Evolutionary conservation across 2,797 vertebrate genomes (phyloP), one percentile per base, ranked within the genome.

Genomic region (Gymnoscopelus microlampas): DNA sequence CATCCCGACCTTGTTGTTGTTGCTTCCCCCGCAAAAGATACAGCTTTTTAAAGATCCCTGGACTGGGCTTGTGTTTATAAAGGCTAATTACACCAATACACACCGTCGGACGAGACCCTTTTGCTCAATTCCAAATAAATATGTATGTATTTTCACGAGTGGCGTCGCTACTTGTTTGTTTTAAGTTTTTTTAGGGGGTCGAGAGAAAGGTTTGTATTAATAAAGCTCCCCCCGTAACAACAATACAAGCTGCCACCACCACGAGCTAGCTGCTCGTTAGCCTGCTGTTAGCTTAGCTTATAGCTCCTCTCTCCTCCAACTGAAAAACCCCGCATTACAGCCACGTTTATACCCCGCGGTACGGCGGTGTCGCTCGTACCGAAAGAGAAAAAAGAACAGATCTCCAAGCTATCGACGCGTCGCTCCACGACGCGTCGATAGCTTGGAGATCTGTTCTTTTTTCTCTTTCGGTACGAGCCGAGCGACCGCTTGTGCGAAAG

Each of bases 261-360:
- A 85, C 77, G 89, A 88, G 87, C 87, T 88, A 88, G 88, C 80
- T 79, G 87, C 87, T 88, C 87, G 88, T 80, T 79, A 15, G 79
- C 77, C 88, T 83, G 78, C 80, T 15, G 71, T 71, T 85, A 89
- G 87, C 77, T 76, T 44, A 44, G 39, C 39, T 39, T 6, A 5
- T 35, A 35, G 32, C 32, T 35, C 6, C 32, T 39, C 35, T 19
- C 19, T 4, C 67, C 72, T 73, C 74, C 39, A 74, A 82, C 64
- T 73, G 80, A 85, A 89, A 44, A 86, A 86, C 66, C 81, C 89
- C 89, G 89, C 86, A 90, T 91, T 91, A 92, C 82, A 89, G 89
- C 90, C 90, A 44, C 39, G 39, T 10, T 44, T 44, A 44, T 62
- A 57, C 60, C 49, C 60, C 51, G 10, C 58, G 2, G n/a, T 15